These are phyloP conservation scores for Bellardia bayeri DNA, from an alignment of 2,888 invertebrate genomes.

Conservation along the genomic window DNA sequence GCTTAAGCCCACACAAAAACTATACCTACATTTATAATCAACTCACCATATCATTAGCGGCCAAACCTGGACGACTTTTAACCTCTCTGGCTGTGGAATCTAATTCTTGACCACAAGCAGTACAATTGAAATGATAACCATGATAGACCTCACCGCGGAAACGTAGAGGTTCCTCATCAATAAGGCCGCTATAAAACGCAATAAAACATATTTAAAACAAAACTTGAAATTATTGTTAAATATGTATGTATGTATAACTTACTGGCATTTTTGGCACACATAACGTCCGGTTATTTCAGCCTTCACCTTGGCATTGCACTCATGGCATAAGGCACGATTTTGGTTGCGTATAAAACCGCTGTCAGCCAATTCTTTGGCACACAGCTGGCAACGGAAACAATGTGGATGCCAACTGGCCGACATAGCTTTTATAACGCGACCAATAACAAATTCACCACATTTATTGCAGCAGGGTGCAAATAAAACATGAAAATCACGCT, in stretches of 20 bases:
- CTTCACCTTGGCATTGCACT: slow-evolving; percentile 98
- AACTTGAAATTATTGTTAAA: not conserved
- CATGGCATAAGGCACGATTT: slow-evolving; percentile 94
- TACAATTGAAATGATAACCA: slow-evolving; percentile 99
- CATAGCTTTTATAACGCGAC: slow-evolving; percentile 99
- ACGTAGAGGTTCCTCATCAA: slow-evolving; percentile 95
- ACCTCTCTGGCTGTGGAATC: slow-evolving; percentile 98
- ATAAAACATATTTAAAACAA: not conserved
- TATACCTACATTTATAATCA: not conserved
- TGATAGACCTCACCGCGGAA: slow-evolving; percentile 99
- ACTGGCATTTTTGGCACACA: slow-evolving; percentile 99
- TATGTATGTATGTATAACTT: slow-evolving; percentile 84
- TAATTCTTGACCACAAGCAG: slow-evolving; percentile 95
- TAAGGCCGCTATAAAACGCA: slow-evolving; percentile 88
- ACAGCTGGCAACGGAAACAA: slow-evolving; percentile 98
- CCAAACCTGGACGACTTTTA: slow-evolving; percentile 94
- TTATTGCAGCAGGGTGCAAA: slow-evolving; percentile 97
- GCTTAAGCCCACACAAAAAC: not conserved
- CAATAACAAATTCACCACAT: slow-evolving; percentile 97
- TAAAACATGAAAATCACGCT: slow-evolving; percentile 98
- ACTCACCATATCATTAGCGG: slow-evolving; percentile 93
- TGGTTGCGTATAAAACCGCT: slow-evolving; percentile 98
- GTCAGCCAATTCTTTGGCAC: slow-evolving; percentile 96
- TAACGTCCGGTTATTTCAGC: slow-evolving; percentile 98
- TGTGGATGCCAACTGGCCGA: slow-evolving; percentile 99